phyloP scores from a whole-genome alignment of 1,140 invertebrate genomes.

The Acyrthosiphon pisum region DNA sequence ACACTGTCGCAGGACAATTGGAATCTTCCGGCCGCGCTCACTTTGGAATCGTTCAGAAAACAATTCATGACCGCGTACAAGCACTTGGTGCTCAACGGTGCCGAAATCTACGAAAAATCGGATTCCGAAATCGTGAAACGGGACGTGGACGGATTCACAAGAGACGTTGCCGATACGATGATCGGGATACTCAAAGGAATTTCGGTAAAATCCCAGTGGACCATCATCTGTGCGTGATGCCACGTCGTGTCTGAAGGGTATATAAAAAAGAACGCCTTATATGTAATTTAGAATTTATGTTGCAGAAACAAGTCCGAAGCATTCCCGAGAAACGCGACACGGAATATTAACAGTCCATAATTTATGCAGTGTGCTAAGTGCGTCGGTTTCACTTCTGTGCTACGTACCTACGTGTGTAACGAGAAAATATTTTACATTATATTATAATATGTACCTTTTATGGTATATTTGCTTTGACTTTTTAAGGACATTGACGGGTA shows the following conservation, averaged over 20 bases:
- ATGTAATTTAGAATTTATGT: neutral
- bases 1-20: neutral
- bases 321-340: neutral
- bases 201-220: neutral
- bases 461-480: neutral
- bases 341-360: neutral
- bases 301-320: neutral
- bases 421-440: neutral
- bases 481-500: no score
- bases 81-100: constrained; percentile 6
- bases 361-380: neutral
- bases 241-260: neutral
- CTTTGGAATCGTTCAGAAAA: neutral
- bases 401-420: neutral
- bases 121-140: neutral
- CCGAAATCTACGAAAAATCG: neutral
- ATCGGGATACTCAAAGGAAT: neutral
- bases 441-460: neutral
- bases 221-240: neutral
- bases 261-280: neutral
- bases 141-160: neutral
- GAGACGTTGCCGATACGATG: neutral
- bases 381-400: neutral
- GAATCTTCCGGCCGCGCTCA: neutral
- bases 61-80: neutral